Evolutionary conservation across 2,888 invertebrate species (phyloP).

Genomic region (Microctonus hyperodae): DNA sequence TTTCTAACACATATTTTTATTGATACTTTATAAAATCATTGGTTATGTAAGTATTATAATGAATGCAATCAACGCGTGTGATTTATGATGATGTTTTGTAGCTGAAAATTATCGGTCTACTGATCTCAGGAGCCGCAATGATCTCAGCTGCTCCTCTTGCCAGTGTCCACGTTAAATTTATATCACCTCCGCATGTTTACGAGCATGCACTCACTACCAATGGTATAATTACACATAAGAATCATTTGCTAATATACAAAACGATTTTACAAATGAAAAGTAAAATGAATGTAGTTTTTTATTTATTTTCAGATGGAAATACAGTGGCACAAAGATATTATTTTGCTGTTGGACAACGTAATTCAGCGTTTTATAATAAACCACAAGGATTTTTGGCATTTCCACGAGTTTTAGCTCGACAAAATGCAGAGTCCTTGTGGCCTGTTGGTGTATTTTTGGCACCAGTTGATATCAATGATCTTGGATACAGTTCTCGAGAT

Average conservation of each 20-base stretch:
- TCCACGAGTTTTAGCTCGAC: constrained; percentile 32
- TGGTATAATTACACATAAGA: constrained; percentile 43
- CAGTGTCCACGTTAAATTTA: constrained; percentile 55
- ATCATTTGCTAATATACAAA: background rate
- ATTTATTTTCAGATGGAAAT: constrained; percentile 45
- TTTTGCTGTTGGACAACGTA: constrained; percentile 52
- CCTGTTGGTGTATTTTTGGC: constrained; percentile 67
- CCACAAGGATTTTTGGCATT: constrained; percentile 1
- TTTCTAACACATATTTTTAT: background rate
- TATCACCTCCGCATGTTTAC: constrained; percentile 56
- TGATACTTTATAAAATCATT: background rate
- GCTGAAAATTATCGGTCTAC: constrained; percentile 43
- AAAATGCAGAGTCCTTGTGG: constrained; percentile 67
- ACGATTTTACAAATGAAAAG: background rate
- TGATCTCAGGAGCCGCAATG: constrained; percentile 42
- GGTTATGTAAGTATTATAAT: background rate
- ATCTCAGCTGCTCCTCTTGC: constrained; percentile 50
- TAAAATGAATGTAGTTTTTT: background rate
- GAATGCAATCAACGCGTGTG: background rate
- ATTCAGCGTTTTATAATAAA: constrained; percentile 38
- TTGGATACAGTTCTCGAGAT: constrained; percentile 59
- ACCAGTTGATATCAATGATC: constrained; percentile 62
- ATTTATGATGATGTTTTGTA: constrained; percentile 32
- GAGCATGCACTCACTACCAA: constrained; percentile 56
- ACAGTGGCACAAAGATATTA: constrained; percentile 54